Percentiles rank a stretch among this genome's conserved stretches.
These are phyloP conservation scores for Drosophila baimaii DNA, from an alignment of 1,140 invertebrate species.

Conservation along the genomic window DNA sequence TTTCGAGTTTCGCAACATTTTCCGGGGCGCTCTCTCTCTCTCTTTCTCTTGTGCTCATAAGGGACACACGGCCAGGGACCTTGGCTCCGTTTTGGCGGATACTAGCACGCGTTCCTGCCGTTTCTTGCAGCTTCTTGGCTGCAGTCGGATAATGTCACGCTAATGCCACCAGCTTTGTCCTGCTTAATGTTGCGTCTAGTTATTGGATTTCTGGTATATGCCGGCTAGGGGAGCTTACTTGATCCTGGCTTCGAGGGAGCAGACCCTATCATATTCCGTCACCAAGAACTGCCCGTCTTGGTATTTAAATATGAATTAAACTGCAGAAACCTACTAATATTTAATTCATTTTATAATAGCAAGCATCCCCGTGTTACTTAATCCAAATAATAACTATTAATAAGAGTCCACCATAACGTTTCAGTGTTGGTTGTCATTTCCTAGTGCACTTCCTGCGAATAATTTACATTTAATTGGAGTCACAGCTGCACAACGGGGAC, in stretches of 20 bases:
- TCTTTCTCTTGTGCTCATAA: neutral
- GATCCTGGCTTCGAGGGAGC: no score
- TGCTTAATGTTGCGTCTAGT: slow-evolving; percentile 70
- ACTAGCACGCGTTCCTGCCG: slow-evolving; percentile 68
- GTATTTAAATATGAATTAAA: no score
- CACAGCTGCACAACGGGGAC: slow-evolving; percentile 14
- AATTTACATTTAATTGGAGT: slow-evolving; percentile 18
- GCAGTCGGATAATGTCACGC: slow-evolving; percentile 75
- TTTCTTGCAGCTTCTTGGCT: slow-evolving; percentile 67
- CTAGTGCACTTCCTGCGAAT: slow-evolving; percentile 5
- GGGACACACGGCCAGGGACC: slow-evolving; percentile 56
- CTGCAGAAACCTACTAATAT: no score
- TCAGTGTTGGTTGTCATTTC: neutral
- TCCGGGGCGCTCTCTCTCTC: slow-evolving; percentile 39
- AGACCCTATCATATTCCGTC: neutral
- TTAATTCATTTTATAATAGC: no score
- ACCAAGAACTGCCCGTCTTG: no score
- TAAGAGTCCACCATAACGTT: neutral
- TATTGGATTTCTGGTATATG: slow-evolving; percentile 52
- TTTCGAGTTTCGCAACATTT: slow-evolving; percentile 78
- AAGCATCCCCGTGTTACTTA: no score
- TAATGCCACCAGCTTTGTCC: slow-evolving; percentile 75
- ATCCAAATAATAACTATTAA: no score
- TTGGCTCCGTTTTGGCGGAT: slow-evolving; percentile 55
- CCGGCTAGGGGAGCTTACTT: slow-evolving; percentile 5